Base-by-base conservation (phyloP, 2,888 invertebrate genomes). In the Seira ritae region DNA sequence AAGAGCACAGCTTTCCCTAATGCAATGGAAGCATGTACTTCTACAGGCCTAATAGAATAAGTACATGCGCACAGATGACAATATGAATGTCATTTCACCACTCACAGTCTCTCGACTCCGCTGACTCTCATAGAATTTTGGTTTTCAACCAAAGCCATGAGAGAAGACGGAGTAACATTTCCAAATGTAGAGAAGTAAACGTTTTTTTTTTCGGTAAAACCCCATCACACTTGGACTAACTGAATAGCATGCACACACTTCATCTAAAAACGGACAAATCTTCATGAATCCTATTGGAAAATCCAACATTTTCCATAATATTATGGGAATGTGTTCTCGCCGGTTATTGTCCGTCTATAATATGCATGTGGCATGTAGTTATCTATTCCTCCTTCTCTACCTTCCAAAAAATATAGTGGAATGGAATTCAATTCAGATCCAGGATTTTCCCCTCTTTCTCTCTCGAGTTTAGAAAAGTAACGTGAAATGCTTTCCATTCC, bases 1-100 rank as follows among this genome's bases (percentile, higher is more conserved):
- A 76, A 81, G 76, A 73, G 31, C 73, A 65, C 3, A 62, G 22
- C 70, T 60, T 60, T 60, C 60, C n/a, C 60, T 60, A 60, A 60
- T 60, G 60, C 4, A 31, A 68, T n/a, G 22, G 22, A 66, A 23
- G n/a, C 31, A 19, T 37, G 15, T 69, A 69, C 65, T 73, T 17
- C 65, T 62, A 19, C 17, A 62, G 73, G 55, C 62, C 23, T 60
- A 60, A 60, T 60, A 60, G n/a, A 60, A n/a, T 60, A n/a, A n/a
- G 60, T 4, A 3, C 60, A 60, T 60, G 12, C 17, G 3, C 17
- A 60, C 60, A n/a, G 60, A 60, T 60, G 60, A 60, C 60, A 60
- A 60, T 60, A 60, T 60, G 60, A 60, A n/a, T 60, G 60, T 60
- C 60, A n/a, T 60, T n/a, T 60, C 12, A 12, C 42, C 42, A n/a